These are phyloP conservation scores for Paramacrobiotus metropolitanus DNA, from an alignment of 1,140 invertebrate species.

Conservation along the genomic window DNA sequence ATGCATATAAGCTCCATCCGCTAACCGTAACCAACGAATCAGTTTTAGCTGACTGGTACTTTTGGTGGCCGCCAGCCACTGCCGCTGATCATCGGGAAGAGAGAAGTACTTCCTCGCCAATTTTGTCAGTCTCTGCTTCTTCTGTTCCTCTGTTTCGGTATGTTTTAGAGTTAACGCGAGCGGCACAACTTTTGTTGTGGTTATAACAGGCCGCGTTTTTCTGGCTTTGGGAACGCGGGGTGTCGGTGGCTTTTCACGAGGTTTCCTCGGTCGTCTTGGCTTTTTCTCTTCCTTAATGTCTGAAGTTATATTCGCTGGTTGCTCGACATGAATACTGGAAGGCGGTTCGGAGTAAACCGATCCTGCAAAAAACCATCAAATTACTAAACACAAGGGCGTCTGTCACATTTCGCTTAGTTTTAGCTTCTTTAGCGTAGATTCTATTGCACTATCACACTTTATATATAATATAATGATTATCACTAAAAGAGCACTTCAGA, in stretches of 20 bases:
- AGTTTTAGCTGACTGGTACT: background rate
- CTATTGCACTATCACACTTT: background rate
- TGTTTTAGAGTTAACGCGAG: background rate
- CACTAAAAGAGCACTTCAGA: too few species aligned
- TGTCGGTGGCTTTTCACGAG: background rate
- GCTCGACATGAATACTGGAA: background rate
- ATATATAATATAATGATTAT: too few species aligned
- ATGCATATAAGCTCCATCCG: background rate
- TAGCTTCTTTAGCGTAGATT: too few species aligned
- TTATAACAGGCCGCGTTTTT: background rate
- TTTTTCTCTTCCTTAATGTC: background rate
- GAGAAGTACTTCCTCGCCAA: background rate
- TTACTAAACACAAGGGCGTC: too few species aligned
- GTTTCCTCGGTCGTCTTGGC: background rate
- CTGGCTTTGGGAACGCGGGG: background rate
- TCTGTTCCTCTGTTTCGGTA: background rate
- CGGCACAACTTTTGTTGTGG: background rate
- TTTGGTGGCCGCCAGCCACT: background rate
- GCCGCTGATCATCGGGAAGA: background rate
- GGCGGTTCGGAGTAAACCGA: too few species aligned
- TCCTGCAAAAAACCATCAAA: too few species aligned
- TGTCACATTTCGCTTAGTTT: too few species aligned
- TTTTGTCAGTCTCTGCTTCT: background rate
- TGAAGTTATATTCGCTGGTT: background rate
- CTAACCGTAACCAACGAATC: background rate